Base-by-base conservation (phyloP, 2,797 vertebrate genomes). In the Kryptolebias ocellatus region DNA sequence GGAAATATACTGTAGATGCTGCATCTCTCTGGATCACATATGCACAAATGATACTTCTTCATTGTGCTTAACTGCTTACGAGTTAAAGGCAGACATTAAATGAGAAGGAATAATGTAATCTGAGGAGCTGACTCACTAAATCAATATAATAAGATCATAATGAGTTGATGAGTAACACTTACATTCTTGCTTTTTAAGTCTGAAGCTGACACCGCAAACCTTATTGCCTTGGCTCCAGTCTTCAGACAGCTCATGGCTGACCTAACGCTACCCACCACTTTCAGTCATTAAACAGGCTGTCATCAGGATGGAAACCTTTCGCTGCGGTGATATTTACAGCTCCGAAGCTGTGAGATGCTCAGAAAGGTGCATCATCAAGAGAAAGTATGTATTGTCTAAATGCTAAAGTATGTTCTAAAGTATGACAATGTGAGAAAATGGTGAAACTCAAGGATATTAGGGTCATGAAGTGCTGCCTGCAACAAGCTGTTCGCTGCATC, bases 271-370 rank as follows among this genome's bases (percentile, higher is more conserved):
- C 78, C 74, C 54, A 78, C 74, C 64, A 67, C 81, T 83, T 56
- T 63, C 59, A 81, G 42, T 74, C 65, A 87, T 84, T 88, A 83
- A 80, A 83, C 76, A 77, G 72, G 74, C 72, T 70, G 83, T 88
- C 83, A 73, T 80, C 78, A 14, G 45, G 55, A 74, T 27, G 50
- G 57, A 39, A 72, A 68, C 72, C 67, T 29, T 75, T 54, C 4
- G 11, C 53, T 17, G 31, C 70, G 28, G 20, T 51, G 46, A 64
- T 69, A 75, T 47, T 29, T 46, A 70, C 24, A 60, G 31, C 76
- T 72, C 44, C 17, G 31, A 60, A 53, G 66, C 55, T 44, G 29
- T 2, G 53, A 54, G 75, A 59, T 0, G 27, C 4, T 72, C 39
- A 18, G 64, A 53, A 66, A 64, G 61, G 52, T 44, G 24, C 28